These are phyloP conservation scores for Mastacembelus armatus DNA, from an alignment of 2,797 vertebrate species.

Conservation along the genomic window DNA sequence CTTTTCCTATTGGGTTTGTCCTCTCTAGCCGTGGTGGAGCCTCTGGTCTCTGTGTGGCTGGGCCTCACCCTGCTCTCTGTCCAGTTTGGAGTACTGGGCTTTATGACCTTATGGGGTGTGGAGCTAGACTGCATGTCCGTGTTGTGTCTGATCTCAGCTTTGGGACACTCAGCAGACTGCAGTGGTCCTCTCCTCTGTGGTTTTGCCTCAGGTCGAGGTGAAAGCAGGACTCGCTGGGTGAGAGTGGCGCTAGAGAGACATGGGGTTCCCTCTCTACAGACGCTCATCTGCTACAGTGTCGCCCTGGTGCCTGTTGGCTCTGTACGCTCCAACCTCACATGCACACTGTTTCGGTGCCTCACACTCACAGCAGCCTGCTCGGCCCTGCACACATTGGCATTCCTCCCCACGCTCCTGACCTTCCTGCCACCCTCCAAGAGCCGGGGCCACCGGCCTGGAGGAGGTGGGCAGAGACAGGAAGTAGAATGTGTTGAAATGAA, in stretches of 20 bases:
- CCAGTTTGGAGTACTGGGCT: conserved; percentile 97
- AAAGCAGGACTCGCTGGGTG: conserved; percentile 98
- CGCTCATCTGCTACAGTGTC: conserved; percentile 94
- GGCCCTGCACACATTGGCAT: conserved; percentile 97
- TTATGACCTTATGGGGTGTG: conserved; percentile 98
- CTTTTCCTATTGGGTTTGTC: conserved; percentile 97
- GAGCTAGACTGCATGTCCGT: conserved; percentile 98
- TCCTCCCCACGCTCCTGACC: conserved; percentile 98
- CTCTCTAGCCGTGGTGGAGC: conserved; percentile 94
- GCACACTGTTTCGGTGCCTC: conserved; percentile 98
- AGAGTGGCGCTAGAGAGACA: conserved; percentile 96
- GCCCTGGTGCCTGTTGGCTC: conserved; percentile 94
- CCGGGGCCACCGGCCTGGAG: conserved; percentile 87
- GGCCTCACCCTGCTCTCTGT: conserved; percentile 95
- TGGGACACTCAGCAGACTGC: conserved; percentile 97
- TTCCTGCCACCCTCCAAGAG: conserved; percentile 97
- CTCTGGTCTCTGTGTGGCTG: conserved; percentile 95
- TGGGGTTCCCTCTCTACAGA: conserved; percentile 96
- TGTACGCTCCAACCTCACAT: conserved; percentile 97
- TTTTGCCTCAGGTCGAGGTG: conserved; percentile 94
- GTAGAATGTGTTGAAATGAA: conserved; percentile 99
- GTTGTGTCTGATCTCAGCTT: conserved; percentile 95
- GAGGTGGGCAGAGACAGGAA: conserved; percentile 90
- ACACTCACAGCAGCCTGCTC: conserved; percentile 97
- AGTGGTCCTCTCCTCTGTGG: conserved; percentile 95